These are phyloP conservation scores for Pseudotriccus pelzelni DNA, from an alignment of 2,797 vertebrate genomes.

Conservation along the genomic window DNA sequence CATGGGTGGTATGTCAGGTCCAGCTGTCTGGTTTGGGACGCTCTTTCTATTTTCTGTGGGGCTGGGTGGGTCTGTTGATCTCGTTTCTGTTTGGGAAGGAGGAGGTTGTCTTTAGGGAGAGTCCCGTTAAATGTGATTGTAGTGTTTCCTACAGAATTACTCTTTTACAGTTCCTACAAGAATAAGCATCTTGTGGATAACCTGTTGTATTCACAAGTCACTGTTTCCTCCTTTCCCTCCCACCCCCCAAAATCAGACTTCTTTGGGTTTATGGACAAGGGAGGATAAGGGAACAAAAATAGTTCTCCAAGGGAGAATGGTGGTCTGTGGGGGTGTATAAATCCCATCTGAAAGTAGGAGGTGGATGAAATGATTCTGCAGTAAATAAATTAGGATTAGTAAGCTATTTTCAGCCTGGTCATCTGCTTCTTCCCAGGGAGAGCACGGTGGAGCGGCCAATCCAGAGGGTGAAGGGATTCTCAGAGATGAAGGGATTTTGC, in stretches of 20 bases:
- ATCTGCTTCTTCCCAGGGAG: neutral
- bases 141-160: neutral
- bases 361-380: neutral
- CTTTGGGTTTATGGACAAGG: neutral
- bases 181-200: rapidly evolving
- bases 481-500: neutral
- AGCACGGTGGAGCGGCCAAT: neutral
- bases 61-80: rapidly evolving
- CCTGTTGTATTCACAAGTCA: rapidly evolving
- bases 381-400: neutral
- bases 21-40: neutral
- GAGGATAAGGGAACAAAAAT: neutral
- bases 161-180: neutral
- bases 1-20: rapidly evolving
- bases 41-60: rapidly evolving
- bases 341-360: neutral
- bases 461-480: neutral
- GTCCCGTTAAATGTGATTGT: neutral
- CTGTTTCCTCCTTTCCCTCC: neutral
- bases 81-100: neutral
- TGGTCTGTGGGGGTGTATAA: neutral
- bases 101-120: neutral
- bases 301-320: rapidly evolving
- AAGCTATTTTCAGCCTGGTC: neutral
- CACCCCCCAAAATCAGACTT: neutral